phyloP scores from a whole-genome alignment of 2,113 vertebrate genomes.

The Sterrhoptilus dennistouni region DNA sequence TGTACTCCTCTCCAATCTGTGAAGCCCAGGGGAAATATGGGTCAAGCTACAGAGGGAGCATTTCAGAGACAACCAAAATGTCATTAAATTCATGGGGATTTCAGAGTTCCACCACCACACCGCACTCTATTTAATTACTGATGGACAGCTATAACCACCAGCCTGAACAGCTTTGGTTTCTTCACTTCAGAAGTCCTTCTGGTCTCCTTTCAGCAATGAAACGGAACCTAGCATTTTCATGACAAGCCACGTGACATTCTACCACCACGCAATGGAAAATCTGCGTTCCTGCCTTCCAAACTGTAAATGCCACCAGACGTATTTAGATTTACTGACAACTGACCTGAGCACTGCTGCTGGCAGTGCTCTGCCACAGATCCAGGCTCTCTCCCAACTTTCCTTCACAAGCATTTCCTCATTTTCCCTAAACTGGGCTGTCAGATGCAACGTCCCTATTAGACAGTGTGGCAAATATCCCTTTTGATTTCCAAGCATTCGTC shows the following conservation, averaged over 20 bases:
- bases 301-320: not conserved
- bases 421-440: not conserved
- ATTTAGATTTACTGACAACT: conserved; percentile 3
- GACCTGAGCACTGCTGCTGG: not conserved
- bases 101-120: not conserved
- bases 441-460: not conserved
- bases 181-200: not conserved
- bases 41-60: not conserved
- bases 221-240: not conserved
- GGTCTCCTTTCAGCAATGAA: not conserved
- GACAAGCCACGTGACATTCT: not conserved
- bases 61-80: not conserved
- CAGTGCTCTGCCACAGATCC: not conserved
- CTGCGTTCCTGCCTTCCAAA: not conserved
- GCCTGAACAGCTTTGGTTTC: not conserved
- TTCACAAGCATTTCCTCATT: not conserved
- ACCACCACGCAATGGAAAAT: conserved; percentile 1
- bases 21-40: not conserved
- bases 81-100: not conserved
- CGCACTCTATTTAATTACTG: not conserved
- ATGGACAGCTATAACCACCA: not conserved
- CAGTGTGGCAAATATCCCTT: not conserved
- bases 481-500: rapidly evolving
- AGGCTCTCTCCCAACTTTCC: not conserved
- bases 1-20: not conserved